Percentiles rank a stretch among this genome's conserved stretches.
Conservation (phyloP, 2,113 vertebrate genomes). For the Aix galericulata region DNA sequence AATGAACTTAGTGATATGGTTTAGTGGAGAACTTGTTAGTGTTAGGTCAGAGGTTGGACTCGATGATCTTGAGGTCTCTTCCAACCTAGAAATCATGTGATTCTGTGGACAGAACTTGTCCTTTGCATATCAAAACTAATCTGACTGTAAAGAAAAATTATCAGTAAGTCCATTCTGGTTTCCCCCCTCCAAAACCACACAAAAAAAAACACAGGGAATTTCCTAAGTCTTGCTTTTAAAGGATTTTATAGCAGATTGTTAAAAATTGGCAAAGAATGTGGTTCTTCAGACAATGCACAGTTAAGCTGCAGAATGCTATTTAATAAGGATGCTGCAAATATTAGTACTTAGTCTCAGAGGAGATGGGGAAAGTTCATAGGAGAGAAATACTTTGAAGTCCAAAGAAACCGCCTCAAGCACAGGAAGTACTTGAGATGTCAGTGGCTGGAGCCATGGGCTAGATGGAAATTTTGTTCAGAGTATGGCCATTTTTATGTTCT, state of each 20-base stretch:
- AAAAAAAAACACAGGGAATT: not conserved
- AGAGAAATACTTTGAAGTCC: not conserved
- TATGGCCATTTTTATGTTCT: not conserved
- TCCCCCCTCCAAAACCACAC: not conserved
- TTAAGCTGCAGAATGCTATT: not conserved
- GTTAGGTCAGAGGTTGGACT: too few species aligned
- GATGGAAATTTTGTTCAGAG: not conserved
- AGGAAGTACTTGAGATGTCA: not conserved
- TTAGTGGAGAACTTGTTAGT: too few species aligned
- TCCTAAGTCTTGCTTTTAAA: not conserved
- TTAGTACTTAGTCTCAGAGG: not conserved
- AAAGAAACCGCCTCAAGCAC: not conserved
- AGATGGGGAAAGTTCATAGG: not conserved
- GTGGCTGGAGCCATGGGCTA: not conserved
- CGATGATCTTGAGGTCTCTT: too few species aligned
- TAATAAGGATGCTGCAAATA: not conserved
- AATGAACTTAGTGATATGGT: not conserved
- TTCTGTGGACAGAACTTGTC: not conserved
- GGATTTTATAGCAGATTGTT: not conserved
- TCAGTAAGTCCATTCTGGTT: not conserved
- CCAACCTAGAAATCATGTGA: too few species aligned
- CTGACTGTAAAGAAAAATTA: not conserved
- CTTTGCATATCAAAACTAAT: not conserved
- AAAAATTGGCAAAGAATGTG: not conserved
- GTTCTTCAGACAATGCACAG: not conserved